Base-by-base conservation (phyloP, 2,888 invertebrate genomes). In the Stomorhina lunata region DNA sequence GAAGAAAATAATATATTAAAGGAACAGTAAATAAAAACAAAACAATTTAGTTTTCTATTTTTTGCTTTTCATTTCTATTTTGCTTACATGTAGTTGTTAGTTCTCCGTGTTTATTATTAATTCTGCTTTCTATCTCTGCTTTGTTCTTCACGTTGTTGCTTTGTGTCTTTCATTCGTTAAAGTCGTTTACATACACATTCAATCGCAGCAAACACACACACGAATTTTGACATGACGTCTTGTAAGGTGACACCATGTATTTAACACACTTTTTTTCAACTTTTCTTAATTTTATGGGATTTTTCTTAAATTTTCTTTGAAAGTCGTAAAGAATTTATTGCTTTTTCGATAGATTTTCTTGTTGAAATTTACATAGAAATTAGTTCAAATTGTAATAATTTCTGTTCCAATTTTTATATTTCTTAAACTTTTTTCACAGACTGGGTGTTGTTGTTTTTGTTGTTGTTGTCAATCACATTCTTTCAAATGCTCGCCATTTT, bases 401-500 rank as follows among this genome's bases (percentile, higher is more conserved):
- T 50, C 4, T 10, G 34, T n/a, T 32, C 4, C 1, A 59, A 32
- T 25, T 40, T 59, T 59, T 37, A 22, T 37, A 7, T 61, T 40
- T 50, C 5, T 59, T n/a, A 9, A 22, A 15, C n/a, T 4, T 10
- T 45, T 20, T 34, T 17, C 48, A 43, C n/a, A 22, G 29, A 7
- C 10, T 37, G 25, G 45, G 22, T 25, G 45, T 43, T 45, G 6
- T 65, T 65, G 55, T 34, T 9, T 9, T 57, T 4, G 6, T 12
- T 45, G 9, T 66, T 32, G 34, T 17, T 50, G 7, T 57, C 32
- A 53, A 78, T 29, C 43, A 66, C 59, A 55, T 53, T 66, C 12
- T 61, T 20, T 71, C 34, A 12, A 43, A 66, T 10, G 50, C 59
- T 76, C 71, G 75, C 65, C 75, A 65, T 76, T 63, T 75, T 63